Base-by-base conservation (phyloP, 1,140 invertebrate species). In the Papilio polytes region DNA sequence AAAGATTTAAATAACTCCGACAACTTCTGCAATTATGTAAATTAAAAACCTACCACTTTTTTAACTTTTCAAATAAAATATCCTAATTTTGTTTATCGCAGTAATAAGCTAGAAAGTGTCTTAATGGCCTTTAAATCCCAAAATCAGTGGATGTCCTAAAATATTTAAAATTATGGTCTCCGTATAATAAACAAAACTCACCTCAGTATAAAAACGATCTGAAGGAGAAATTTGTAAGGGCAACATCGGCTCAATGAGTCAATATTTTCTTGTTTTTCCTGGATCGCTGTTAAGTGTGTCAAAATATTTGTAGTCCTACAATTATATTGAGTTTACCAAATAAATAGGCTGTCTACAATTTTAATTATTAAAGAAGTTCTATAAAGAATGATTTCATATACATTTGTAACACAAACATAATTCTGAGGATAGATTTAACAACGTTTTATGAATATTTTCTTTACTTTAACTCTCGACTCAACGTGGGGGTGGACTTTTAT, bases 251-350 rank as follows among this genome's bases (percentile, higher is more conserved):
- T 59, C 70, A 72, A 76, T 76, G 77, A 74, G 66, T 78, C 72
- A 79, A 73, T 82, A 73, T 82, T 82, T 82, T 78, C 77, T 78
- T 78, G 77, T 78, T 78, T 78, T 56, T 78, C 36, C 56, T 78
- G 26, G 56, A 44, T 18, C 31, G 56, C 31, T 36, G 13, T 63
- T 66, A 78, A 63, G 77, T 12, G 22, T 18, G 74, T n/a, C 48
- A 31, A 56, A 77, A 77, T 56, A 77, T 53, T 77, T 26, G 51
- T 59, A 18, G 4, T 36, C 15, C 13, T 6, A 26, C 74, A 51
- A 53, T 53, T 51, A 76, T 76, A 53, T 76, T 76, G 44, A 53
- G 74, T 76, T 76, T 76, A 46, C 53, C 2, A 46, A 20, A 20
- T 74, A 31, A 70, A 70, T 18, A 63, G 31, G 9, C 22, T 80